Percentiles rank a stretch among this genome's conserved stretches.
Conservation (phyloP, 2,888 invertebrate genomes). For the Callyntrura guangdongensis region DNA sequence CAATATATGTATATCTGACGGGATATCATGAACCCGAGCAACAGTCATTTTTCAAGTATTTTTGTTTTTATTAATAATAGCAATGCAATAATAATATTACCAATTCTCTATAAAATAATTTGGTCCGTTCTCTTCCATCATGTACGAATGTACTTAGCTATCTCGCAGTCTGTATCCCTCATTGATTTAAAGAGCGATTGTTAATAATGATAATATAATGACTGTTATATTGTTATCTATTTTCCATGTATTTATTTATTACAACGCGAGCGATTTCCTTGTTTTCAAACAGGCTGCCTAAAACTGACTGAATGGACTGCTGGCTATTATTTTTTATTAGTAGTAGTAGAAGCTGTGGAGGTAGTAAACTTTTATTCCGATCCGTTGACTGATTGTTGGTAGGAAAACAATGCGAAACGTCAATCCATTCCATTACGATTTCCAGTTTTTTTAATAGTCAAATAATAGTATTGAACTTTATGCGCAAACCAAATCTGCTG, state of each 20-base stretch:
- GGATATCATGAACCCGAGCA: constrained; percentile 5
- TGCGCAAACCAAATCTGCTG: not conserved
- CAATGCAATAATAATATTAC: constrained; percentile 69
- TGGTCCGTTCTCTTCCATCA: not conserved
- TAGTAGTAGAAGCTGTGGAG: not conserved
- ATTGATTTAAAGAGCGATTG: constrained; percentile 51
- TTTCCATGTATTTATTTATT: constrained; percentile 58
- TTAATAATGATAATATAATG: constrained; percentile 49
- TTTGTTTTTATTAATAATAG: constrained; percentile 52
- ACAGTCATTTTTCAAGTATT: constrained; percentile 44
- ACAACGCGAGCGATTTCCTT: constrained; percentile 57
- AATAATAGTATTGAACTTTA: constrained; percentile 27
- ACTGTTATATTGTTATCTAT: constrained; percentile 20
- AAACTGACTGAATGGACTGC: not conserved
- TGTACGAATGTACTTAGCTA: not conserved
- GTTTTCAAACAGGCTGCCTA: constrained; percentile 6
- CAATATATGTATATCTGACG: not conserved
- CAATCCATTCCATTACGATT: constrained; percentile 70
- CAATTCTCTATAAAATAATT: constrained; percentile 49
- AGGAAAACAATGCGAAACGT: constrained; percentile 48
- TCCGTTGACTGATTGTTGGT: constrained; percentile 46
- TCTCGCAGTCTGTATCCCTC: constrained; percentile 20
- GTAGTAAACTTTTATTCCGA: constrained; percentile 1
- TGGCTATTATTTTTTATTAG: constrained; percentile 3
- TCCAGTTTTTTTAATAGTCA: constrained; percentile 15